Evolutionary conservation across 2,797 vertebrate species (phyloP).

Genomic region (Eospalax fontanierii): DNA sequence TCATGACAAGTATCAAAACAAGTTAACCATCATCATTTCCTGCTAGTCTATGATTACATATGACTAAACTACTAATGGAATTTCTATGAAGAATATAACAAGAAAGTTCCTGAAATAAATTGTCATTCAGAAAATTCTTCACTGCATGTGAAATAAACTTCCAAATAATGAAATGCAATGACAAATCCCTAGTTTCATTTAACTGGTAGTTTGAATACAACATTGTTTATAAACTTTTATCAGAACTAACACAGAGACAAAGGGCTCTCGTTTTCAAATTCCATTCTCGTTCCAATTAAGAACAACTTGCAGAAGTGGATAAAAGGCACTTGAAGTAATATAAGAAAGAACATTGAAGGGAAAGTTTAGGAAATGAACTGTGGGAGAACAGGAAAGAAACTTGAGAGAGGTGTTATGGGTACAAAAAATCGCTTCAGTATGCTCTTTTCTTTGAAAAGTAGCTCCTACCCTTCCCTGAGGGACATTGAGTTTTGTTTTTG

Average conservation of each 20-base stretch:
- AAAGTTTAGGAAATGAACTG: not conserved
- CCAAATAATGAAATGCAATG: not conserved
- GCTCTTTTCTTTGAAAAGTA: not conserved
- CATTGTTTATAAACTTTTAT: not conserved
- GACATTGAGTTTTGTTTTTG: not conserved
- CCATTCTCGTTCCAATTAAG: not conserved
- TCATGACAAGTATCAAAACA: not conserved
- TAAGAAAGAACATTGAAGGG: not conserved
- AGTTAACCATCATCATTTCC: not conserved
- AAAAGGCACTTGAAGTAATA: not conserved
- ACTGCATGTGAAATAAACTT: not conserved
- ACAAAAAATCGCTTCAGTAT: not conserved
- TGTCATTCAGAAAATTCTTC: not conserved
- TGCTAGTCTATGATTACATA: not conserved
- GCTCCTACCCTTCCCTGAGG: not conserved
- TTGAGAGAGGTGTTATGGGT: not conserved
- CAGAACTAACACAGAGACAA: not conserved
- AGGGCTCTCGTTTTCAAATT: not conserved
- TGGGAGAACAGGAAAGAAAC: fast-evolving
- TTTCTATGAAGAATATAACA: constrained; percentile 15
- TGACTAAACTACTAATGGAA: not conserved
- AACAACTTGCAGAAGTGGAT: not conserved
- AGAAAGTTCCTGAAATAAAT: not conserved
- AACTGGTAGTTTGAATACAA: not conserved
- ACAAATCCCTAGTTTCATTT: not conserved